Evolutionary conservation across 2,113 vertebrate species (phyloP).

Genomic region (Toxotes jaculatrix): DNA sequence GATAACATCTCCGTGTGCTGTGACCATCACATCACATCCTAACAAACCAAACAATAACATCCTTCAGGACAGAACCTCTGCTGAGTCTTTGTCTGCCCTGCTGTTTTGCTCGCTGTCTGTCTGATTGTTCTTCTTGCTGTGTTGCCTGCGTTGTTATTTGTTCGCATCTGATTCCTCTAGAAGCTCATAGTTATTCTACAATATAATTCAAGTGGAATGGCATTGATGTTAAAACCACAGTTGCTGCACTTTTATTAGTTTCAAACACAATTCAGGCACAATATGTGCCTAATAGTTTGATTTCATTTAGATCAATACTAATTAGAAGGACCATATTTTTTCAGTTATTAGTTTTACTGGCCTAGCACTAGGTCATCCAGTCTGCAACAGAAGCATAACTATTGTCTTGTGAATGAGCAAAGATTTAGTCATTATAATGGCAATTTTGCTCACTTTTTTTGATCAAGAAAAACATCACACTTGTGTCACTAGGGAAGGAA

Average conservation of each 20-base stretch:
- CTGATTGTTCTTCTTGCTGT: slow-evolving; percentile 9
- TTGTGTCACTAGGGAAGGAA: slow-evolving; percentile 14
- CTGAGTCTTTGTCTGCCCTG: slow-evolving; percentile 29
- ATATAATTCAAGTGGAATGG: no score
- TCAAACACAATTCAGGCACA: not conserved
- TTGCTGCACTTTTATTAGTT: not conserved
- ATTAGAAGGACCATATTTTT: not conserved
- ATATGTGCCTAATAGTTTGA: not conserved
- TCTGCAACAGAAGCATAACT: not conserved
- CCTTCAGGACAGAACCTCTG: slow-evolving; percentile 56
- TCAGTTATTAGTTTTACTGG: not conserved
- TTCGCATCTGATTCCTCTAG: no score
- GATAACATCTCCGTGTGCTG: slow-evolving; percentile 71
- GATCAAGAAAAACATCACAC: slow-evolving; percentile 10
- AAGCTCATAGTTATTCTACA: not conserved
- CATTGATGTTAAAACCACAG: no score
- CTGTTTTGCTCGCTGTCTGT: slow-evolving; percentile 13
- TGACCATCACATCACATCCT: slow-evolving; percentile 62
- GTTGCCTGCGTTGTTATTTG: not conserved
- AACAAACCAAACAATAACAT: slow-evolving; percentile 68
- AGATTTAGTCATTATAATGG: slow-evolving; percentile 20
- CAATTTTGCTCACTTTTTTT: slow-evolving; percentile 21
- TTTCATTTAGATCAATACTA: not conserved
- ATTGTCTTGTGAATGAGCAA: slow-evolving; percentile 8
- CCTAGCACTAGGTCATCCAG: not conserved